Conservation (phyloP, 2,888 invertebrate species). For the Parnassius glacialis region DNA sequence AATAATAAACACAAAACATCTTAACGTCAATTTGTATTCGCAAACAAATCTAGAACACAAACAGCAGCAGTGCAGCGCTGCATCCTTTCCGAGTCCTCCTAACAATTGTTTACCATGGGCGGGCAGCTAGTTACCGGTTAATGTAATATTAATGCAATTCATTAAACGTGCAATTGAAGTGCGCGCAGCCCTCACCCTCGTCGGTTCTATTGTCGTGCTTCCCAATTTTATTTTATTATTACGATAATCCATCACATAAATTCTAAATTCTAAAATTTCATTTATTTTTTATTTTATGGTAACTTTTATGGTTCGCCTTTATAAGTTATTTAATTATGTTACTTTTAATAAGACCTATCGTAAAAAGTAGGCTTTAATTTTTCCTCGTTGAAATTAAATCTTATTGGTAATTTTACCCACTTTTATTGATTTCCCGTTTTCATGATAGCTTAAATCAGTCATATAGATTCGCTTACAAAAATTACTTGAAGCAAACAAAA, state of each 20-base stretch:
- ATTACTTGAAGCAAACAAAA: too few species aligned
- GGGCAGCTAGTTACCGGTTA: conserved; percentile 73
- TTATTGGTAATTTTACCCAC: too few species aligned
- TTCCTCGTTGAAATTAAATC: too few species aligned
- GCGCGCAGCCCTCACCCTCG: conserved; percentile 43
- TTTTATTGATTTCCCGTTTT: too few species aligned
- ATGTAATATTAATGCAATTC: conserved; percentile 82
- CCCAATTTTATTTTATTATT: conserved; percentile 37
- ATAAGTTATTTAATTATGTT: too few species aligned
- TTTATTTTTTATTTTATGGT: conserved; percentile 7
- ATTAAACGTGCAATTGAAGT: conserved; percentile 77
- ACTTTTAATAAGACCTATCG: too few species aligned
- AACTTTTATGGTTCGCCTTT: too few species aligned
- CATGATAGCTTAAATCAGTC: too few species aligned
- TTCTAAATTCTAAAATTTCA: conserved; percentile 21
- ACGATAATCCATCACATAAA: conserved; percentile 30
- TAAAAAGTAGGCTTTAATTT: too few species aligned
- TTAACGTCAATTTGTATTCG: conserved; percentile 69
- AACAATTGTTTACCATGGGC: conserved; percentile 75
- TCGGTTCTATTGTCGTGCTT: conserved; percentile 26
- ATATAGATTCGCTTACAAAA: too few species aligned
- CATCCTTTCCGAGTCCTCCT: conserved; percentile 47
- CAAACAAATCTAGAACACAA: conserved; percentile 71
- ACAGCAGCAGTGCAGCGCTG: conserved; percentile 53
- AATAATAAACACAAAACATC: conserved; percentile 29